Conservation (phyloP, 2,113 vertebrate species). For the Heterochromis multidens region DNA sequence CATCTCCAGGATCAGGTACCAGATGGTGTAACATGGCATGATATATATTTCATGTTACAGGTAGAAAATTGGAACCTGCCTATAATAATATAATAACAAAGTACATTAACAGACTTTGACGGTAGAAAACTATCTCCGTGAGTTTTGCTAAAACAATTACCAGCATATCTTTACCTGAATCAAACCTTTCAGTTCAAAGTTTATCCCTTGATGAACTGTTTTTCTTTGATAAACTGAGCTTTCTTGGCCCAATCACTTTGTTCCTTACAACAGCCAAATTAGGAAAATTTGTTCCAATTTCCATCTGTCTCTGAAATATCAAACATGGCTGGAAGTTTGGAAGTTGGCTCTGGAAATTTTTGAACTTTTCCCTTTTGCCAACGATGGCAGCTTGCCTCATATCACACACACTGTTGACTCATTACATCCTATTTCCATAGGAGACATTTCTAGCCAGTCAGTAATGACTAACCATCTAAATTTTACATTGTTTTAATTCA, state of each 20-base stretch:
- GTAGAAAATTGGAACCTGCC: neutral
- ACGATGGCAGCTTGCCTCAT: neutral
- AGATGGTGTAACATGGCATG: neutral
- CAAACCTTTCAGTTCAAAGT: neutral
- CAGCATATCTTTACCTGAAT: neutral
- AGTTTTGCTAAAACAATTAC: neutral
- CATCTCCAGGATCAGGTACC: neutral
- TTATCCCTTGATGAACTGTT: neutral
- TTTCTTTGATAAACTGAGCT: neutral
- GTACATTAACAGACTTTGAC: neutral
- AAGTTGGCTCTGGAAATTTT: neutral
- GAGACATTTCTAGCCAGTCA: neutral
- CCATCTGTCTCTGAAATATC: neutral
- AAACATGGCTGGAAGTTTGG: neutral
- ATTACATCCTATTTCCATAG: neutral
- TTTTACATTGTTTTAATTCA: neutral
- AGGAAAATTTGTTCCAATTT: neutral
- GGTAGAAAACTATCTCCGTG: neutral
- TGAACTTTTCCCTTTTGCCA: neutral
- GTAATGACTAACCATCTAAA: neutral
- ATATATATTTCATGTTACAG: neutral
- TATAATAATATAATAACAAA: neutral
- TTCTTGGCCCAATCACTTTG: neutral
- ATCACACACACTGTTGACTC: neutral
- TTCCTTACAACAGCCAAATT: neutral